Percentiles rank a stretch among this genome's conserved stretches.
Evolutionary conservation across 1,140 invertebrate genomes (phyloP).

Genomic region (Halotydeus destructor): DNA sequence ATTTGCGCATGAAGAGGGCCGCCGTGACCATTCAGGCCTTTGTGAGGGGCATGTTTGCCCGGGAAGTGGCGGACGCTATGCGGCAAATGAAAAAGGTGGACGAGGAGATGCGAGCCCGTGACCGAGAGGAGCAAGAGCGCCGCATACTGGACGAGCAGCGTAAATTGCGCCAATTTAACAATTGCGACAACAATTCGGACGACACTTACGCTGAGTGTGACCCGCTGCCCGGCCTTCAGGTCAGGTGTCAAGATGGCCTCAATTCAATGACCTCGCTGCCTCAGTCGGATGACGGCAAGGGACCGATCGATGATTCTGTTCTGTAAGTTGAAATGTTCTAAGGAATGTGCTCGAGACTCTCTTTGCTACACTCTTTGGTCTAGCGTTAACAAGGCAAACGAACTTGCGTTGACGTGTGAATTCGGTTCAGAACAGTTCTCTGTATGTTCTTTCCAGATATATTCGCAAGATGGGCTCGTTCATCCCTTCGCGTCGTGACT

Average conservation of each 20-base stretch:
- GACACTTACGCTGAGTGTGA: too few species aligned
- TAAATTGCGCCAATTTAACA: not conserved
- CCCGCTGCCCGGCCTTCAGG: too few species aligned
- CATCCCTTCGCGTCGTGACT: too few species aligned
- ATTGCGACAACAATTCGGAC: too few species aligned
- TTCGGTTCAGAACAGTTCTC: too few species aligned
- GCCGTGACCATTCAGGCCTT: constrained; percentile 70
- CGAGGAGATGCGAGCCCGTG: constrained; percentile 31
- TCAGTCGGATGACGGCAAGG: not conserved
- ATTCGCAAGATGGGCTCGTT: too few species aligned
- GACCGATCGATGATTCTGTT: constrained; percentile 6
- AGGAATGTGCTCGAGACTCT: not conserved
- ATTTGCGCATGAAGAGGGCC: constrained; percentile 56
- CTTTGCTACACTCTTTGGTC: too few species aligned
- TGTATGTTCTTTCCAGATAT: too few species aligned
- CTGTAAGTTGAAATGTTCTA: constrained; percentile 2
- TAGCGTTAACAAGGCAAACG: too few species aligned
- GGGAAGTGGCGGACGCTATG: constrained; percentile 52
- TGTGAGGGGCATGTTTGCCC: constrained; percentile 64
- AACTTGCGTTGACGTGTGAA: too few species aligned
- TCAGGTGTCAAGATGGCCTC: too few species aligned
- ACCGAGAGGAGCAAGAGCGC: constrained; percentile 23
- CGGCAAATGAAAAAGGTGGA: constrained; percentile 75
- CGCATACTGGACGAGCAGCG: constrained; percentile 28
- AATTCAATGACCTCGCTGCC: too few species aligned